A percentile compares a stretch with the other conserved stretches of the same genome.
These are phyloP conservation scores for Entelurus aequoreus DNA, from an alignment of 2,113 vertebrate species.

Conservation along the genomic window DNA sequence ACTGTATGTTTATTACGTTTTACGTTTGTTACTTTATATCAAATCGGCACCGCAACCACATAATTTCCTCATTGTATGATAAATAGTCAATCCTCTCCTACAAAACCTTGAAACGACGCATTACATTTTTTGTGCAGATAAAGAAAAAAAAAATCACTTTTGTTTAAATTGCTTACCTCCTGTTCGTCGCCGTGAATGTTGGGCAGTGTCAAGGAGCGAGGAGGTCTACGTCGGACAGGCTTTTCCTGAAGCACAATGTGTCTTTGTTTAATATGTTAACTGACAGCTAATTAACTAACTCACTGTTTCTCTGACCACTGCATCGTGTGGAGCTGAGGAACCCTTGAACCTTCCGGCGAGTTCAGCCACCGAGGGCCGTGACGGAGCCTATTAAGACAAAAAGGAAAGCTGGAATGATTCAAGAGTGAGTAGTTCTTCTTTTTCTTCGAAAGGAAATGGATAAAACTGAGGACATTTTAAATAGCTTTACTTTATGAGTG, in stretches of 20 bases:
- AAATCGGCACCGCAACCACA: too few species aligned
- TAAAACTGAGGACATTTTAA: too few species aligned
- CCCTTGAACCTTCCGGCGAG: slow-evolving; percentile 60
- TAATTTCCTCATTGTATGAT: too few species aligned
- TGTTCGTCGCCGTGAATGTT: slow-evolving; percentile 11
- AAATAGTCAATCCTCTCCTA: too few species aligned
- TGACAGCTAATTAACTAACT: slow-evolving; percentile 16
- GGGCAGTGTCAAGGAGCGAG: slow-evolving; percentile 38
- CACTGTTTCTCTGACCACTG: slow-evolving; percentile 34
- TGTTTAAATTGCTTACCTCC: slow-evolving; percentile 25
- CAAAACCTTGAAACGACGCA: too few species aligned
- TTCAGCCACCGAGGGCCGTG: slow-evolving; percentile 61
- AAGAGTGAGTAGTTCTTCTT: too few species aligned
- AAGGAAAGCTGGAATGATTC: background rate
- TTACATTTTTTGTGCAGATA: too few species aligned
- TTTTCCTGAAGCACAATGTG: slow-evolving; percentile 35
- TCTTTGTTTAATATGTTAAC: background rate
- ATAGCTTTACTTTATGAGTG: background rate
- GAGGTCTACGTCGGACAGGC: slow-evolving; percentile 45
- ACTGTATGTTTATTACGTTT: too few species aligned
- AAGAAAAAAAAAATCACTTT: background rate
- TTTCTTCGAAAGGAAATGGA: too few species aligned
- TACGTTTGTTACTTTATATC: too few species aligned
- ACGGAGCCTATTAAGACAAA: slow-evolving; percentile 22
- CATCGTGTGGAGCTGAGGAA: background rate